Percentiles rank a stretch among this genome's conserved stretches.
These are phyloP conservation scores for Myotis findleyi DNA, from an alignment of 2,797 vertebrate species.

Conservation along the genomic window DNA sequence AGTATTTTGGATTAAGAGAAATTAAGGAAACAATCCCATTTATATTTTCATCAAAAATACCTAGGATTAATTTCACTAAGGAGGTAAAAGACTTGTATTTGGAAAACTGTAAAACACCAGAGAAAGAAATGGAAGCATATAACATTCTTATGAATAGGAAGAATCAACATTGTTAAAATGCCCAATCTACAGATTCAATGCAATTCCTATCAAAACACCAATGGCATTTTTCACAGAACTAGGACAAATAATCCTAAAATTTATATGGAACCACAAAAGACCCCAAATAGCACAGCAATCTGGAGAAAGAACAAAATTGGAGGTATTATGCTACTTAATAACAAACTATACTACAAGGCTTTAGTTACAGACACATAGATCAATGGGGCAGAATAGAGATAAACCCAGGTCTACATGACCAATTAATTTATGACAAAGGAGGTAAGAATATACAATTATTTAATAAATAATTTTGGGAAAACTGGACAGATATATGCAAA, in stretches of 20 bases:
- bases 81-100: background rate
- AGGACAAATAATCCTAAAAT: background rate
- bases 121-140: background rate
- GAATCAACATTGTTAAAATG: background rate
- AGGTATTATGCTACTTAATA: background rate
- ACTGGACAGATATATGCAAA: no score
- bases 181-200: background rate
- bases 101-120: background rate
- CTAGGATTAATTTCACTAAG: background rate
- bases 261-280: background rate
- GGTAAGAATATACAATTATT: background rate
- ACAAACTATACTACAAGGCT: background rate
- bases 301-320: background rate
- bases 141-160: background rate
- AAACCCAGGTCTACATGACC: background rate
- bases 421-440: background rate
- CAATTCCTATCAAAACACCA: background rate
- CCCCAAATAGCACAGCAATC: background rate
- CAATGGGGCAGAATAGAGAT: background rate
- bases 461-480: background rate
- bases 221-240: background rate
- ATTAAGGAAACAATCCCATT: background rate
- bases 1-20: background rate
- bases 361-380: background rate
- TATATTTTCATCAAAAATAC: background rate